phyloP scores from a whole-genome alignment of 2,113 vertebrate species.

The Mellivora capensis region DNA sequence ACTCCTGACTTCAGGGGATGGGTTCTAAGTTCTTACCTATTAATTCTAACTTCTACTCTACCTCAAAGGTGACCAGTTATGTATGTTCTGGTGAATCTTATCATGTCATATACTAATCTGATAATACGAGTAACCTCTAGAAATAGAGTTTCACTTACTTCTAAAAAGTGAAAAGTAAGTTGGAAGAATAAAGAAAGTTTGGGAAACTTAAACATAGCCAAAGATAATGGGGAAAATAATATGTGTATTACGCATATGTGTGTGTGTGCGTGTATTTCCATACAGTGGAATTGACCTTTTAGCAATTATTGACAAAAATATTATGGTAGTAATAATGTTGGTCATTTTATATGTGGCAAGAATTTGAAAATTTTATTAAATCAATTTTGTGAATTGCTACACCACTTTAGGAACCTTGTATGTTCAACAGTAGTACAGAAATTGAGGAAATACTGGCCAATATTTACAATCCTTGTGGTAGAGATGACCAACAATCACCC shows the following conservation, averaged over 20 bases:
- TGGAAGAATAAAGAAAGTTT: neutral
- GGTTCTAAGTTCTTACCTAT: neutral
- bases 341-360: neutral
- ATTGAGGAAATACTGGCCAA: neutral
- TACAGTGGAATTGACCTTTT: neutral
- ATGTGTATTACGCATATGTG: neutral
- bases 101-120: neutral
- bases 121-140: neutral
- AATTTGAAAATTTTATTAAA: neutral
- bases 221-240: neutral
- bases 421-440: neutral
- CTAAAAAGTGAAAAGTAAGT: neutral
- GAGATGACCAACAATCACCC: neutral
- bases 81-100: neutral
- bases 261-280: neutral
- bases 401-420: neutral
- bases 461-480: neutral
- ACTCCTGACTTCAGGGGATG: too few relatives aligned
- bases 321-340: neutral
- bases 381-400: neutral
- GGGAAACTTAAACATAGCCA: neutral
- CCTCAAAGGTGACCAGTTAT: too few relatives aligned
- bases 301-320: neutral
- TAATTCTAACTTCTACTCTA: neutral
- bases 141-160: neutral